Conservation (phyloP, 2,888 invertebrate species). For the Ophion slaviceki region DNA sequence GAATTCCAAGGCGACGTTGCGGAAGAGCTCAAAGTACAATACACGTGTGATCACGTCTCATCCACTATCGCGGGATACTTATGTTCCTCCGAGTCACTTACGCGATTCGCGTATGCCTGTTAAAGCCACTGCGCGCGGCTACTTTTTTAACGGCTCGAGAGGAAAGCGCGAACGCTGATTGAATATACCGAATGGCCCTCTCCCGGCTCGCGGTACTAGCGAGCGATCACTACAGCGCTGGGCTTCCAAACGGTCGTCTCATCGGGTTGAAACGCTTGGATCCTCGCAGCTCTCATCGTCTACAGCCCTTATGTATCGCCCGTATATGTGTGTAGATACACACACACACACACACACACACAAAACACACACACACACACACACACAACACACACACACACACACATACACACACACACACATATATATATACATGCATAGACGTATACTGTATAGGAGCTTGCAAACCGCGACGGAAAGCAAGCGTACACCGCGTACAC, state of each 20-base stretch:
- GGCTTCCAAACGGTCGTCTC: slow-evolving; percentile 50
- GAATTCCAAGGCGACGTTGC: not conserved
- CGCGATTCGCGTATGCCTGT: slow-evolving; percentile 6
- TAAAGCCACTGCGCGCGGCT: too few relatives aligned
- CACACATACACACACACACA: not conserved
- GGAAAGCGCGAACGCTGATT: slow-evolving; percentile 54
- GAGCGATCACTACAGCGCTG: slow-evolving; percentile 9
- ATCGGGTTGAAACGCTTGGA: slow-evolving; percentile 46
- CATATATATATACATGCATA: slow-evolving; percentile 7
- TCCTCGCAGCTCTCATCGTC: slow-evolving; percentile 46
- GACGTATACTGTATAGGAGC: slow-evolving; percentile 50
- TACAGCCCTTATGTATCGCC: slow-evolving; percentile 8
- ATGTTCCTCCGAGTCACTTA: slow-evolving; percentile 34
- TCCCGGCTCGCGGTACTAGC: not conserved
- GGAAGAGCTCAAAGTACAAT: too few relatives aligned
- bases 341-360: not conserved
- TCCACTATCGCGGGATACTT: too few relatives aligned
- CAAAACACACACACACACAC: not conserved
- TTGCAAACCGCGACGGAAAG: slow-evolving; percentile 76
- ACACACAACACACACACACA: not conserved
- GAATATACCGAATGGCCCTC: slow-evolving; percentile 60
- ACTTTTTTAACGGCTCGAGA: slow-evolving; percentile 41
- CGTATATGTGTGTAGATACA: not conserved
- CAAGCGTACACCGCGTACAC: slow-evolving; percentile 74
- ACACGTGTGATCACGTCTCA: too few relatives aligned